Evolutionary conservation across 2,797 vertebrate species (phyloP), one percentile per base, ranked within the genome.

Genomic region (Lacerta agilis): DNA sequence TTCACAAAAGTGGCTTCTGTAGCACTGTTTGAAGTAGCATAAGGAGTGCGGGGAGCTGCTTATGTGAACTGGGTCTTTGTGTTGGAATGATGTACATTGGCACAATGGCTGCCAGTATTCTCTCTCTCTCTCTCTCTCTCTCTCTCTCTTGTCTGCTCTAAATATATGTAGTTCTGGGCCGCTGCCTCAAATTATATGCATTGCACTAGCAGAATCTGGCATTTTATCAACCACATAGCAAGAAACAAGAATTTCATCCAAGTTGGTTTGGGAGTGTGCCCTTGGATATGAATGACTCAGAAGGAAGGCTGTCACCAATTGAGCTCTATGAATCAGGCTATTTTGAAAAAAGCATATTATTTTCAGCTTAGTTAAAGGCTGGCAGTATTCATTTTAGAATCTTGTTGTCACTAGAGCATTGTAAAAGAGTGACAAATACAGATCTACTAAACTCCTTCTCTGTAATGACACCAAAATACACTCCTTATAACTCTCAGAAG

Each of bases 311-410:
- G 20, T 45, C 41, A 67, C 41, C 41, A 36, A 8, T 78, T 29
- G 9, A 80, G 27, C 71, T 73, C 7, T 43, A 87, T 61, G 55
- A 81, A 75, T 55, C 23, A 29, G 64, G 43, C 67, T 86, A 71
- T 80, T 86, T n/a, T 58, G 33, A 71, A 86, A 86, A 27, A 23
- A 66, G 18, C 33, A 29, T 33, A 33, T 45, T 66, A 66, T 58
- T 36, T 38, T 86, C 29, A 71, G 66, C 49, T 79, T 55, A 82
- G 83, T 36, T 13, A 86, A 69, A 90, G 80, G 3, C 0, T 85
- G 72, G 15, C 1, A 79, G 79, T 81, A 87, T 86, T 90, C 66
- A 86, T 87, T 71, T 89, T 88, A 8, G 1, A 92, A 25, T 82
- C 91, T 23, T 1, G 27, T 0, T 55, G 88, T 87, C 83, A 61